Base-by-base conservation (phyloP, 1,140 invertebrate genomes). In the Drosophila elegans region DNA sequence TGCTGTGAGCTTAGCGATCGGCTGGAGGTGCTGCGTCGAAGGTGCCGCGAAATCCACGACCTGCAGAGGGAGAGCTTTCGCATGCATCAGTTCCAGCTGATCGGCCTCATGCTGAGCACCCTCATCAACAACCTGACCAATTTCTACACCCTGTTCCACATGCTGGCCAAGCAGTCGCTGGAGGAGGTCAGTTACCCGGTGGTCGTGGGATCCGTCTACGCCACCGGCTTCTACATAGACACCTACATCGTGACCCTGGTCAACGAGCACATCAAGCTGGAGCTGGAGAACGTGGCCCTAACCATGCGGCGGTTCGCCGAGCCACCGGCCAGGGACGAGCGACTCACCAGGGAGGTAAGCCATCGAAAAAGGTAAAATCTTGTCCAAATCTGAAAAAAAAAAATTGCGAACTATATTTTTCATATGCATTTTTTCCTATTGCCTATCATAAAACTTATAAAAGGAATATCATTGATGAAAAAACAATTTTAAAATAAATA, bases 121-220 rank as follows among this genome's bases (percentile, higher is more conserved):
- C 42, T 91, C 41, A 91, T 91, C 41, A 91, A 85, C 44, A 91
- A 91, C 41, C 46, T 91, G 34, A 91, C 90, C 44, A 91, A 91
- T 29, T 74, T 74, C 5, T 91, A 81, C 27, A 88, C 85, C 12
- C 68, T 91, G 42, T 91, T 90, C 61, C 91, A 84, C 53, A 54
- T 91, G 64, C 48, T 91, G 34, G 74, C 74, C 34, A 84, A 80
- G 12, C 80, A 88, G 29, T 59, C 76, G 4, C 57, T 68, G 44
- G 59, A 74, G 3, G 45, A 68, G 21, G 48, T 68, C n/a, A 76
- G 81, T 12, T 73, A 52, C 25, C 77, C 73, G 9, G 52, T 91
- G 12, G 52, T 80, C 12, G 49, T 91, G 7, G 76, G 76, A 13
- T 78, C 64, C 0, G 12, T 81, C 32, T 88, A 84, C 34, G 90